A percentile compares a stretch with the other conserved stretches of the same genome.
These are phyloP conservation scores for Stichopus horrens DNA, from an alignment of 53 echinoderm and acorn worm species.

Conservation along the genomic window DNA sequence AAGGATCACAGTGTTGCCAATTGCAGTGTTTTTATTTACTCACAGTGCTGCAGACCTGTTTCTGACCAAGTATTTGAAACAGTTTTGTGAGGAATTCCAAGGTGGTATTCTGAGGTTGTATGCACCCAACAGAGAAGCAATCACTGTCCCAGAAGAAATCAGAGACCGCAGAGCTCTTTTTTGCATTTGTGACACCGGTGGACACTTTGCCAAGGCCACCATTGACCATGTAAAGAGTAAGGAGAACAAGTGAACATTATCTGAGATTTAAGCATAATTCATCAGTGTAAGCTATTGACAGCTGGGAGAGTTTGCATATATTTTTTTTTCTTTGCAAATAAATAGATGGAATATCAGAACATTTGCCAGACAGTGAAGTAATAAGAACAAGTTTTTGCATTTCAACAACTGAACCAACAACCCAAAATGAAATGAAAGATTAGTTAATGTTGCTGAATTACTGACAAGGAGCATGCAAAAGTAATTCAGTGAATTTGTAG, in stretches of 20 bases:
- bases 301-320: too few relatives aligned
- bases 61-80: slow-evolving; percentile 58
- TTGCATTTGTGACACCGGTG: not conserved
- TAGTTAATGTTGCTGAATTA: too few relatives aligned
- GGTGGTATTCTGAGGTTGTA: slow-evolving; percentile 37
- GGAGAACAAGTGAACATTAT: not conserved
- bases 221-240: not conserved
- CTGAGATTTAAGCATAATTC: not conserved
- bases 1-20: not conserved
- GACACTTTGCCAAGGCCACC: not conserved
- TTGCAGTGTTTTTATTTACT: not conserved
- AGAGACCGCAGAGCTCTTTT: not conserved
- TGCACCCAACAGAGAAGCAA: slow-evolving; percentile 39
- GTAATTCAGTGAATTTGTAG: too few relatives aligned
- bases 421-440: too few relatives aligned
- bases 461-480: too few relatives aligned
- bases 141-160: slow-evolving; percentile 38
- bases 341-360: too few relatives aligned
- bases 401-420: too few relatives aligned
- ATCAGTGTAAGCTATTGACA: not conserved
- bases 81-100: not conserved
- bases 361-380: too few relatives aligned
- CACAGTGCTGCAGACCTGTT: slow-evolving; percentile 84
- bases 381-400: too few relatives aligned
- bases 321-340: too few relatives aligned